These are phyloP conservation scores for Indicator indicator DNA, from an alignment of 2,113 vertebrate genomes.

Conservation along the genomic window DNA sequence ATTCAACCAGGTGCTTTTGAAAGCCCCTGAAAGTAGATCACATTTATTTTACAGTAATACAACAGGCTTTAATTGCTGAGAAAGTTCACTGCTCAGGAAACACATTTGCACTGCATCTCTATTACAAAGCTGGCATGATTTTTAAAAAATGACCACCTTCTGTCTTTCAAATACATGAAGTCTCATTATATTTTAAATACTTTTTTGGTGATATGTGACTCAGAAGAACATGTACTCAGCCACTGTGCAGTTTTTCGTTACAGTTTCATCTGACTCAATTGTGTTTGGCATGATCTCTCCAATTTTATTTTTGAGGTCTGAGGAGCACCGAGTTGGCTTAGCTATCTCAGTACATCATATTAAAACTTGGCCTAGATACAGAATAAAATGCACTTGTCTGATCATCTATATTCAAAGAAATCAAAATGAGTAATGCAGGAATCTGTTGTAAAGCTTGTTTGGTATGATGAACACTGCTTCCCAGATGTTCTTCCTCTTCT, in stretches of 20 bases:
- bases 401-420: constrained; percentile 32
- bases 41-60: background rate
- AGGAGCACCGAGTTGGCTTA: constrained; percentile 52
- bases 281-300: background rate
- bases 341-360: background rate
- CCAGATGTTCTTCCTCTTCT: background rate
- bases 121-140: background rate
- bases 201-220: background rate
- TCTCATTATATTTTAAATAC: background rate
- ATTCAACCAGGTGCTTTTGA: background rate
- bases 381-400: constrained; percentile 45
- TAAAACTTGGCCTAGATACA: constrained; percentile 48
- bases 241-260: constrained; percentile 18
- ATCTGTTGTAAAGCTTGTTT: background rate
- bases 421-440: background rate
- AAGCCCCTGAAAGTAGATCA: background rate
- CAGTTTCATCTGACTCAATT: constrained; percentile 20
- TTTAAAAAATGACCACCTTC: background rate
- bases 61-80: background rate
- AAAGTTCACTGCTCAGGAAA: background rate
- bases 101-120: background rate
- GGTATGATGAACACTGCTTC: background rate
- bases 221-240: background rate
- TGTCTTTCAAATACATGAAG: background rate
- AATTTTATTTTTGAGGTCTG: constrained; percentile 46